phyloP scores from a whole-genome alignment of 1,140 invertebrate species.

The Rhynchophorus ferrugineus region DNA sequence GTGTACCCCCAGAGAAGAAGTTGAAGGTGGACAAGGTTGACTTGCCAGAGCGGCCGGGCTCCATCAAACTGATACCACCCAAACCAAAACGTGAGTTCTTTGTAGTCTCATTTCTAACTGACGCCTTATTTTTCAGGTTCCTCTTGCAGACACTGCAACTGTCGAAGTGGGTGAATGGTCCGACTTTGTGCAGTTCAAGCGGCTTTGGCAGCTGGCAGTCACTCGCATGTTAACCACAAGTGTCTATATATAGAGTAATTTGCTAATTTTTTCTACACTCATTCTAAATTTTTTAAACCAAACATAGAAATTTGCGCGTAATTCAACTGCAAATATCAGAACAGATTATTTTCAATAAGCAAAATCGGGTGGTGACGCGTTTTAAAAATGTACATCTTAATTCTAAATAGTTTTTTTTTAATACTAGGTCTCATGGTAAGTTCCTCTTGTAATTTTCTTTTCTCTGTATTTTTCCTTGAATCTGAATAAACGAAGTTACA shows the following conservation, averaged over 20 bases:
- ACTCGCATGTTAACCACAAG: too few species aligned
- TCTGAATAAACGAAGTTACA: background rate
- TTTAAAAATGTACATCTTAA: too few species aligned
- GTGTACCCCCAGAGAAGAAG: conserved; percentile 66
- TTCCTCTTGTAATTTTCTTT: conserved; percentile 4
- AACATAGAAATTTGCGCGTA: too few species aligned
- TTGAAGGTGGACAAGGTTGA: conserved; percentile 36
- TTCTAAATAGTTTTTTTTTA: conserved; percentile 2
- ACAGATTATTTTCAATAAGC: too few species aligned
- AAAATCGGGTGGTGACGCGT: too few species aligned
- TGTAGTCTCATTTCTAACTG: conserved; percentile 18
- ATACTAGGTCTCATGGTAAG: conserved; percentile 8
- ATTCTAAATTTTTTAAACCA: too few species aligned
- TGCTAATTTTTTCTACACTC: too few species aligned
- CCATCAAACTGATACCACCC: conserved; percentile 76
- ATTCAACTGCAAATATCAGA: too few species aligned
- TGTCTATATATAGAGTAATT: too few species aligned
- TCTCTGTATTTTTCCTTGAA: background rate
- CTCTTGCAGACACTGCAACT: background rate
- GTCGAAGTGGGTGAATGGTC: conserved; percentile 15
- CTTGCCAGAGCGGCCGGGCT: conserved; percentile 60
- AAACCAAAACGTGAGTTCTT: conserved; percentile 81
- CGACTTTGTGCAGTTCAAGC: too few species aligned
- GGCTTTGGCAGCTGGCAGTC: too few species aligned
- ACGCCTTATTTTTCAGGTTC: conserved; percentile 36